A percentile compares a stretch with the other conserved stretches of the same genome.
Evolutionary conservation across 2,888 invertebrate genomes (phyloP).

Genomic region (Macropis europaea): DNA sequence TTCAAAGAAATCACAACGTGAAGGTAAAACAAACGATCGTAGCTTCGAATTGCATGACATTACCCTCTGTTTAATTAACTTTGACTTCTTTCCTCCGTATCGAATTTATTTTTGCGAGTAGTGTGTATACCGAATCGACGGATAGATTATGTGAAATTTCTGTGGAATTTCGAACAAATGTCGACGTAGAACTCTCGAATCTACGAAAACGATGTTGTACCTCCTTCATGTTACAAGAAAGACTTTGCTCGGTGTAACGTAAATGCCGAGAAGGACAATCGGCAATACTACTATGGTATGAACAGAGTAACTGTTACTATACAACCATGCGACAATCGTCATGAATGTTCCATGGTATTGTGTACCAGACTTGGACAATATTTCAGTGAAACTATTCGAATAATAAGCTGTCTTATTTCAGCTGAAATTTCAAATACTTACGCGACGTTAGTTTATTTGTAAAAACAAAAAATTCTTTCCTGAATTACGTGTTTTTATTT

Average conservation of each 20-base stretch:
- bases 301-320: slow-evolving; percentile 30
- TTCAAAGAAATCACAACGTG: slow-evolving; percentile 34
- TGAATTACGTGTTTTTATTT: too few relatives aligned
- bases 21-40: slow-evolving; percentile 47
- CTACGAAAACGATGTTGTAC: slow-evolving; percentile 41
- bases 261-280: slow-evolving; percentile 20
- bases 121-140: too few relatives aligned
- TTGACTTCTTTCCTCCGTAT: background rate
- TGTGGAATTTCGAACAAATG: background rate
- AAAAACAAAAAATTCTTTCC: too few relatives aligned
- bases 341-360: slow-evolving; percentile 22
- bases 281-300: slow-evolving; percentile 14
- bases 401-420: too few relatives aligned
- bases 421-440: background rate
- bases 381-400: too few relatives aligned
- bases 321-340: slow-evolving; percentile 44
- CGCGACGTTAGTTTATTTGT: too few relatives aligned
- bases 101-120: too few relatives aligned
- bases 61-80: background rate
- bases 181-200: background rate
- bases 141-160: too few relatives aligned
- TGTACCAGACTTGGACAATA: too few relatives aligned
- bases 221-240: slow-evolving; percentile 42
- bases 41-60: background rate
- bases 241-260: slow-evolving; percentile 29